Evolutionary conservation across 64 coral and sea anemone species (phyloP), one percentile per base, ranked within the genome.

Genomic region (Pachyseris speciosa): DNA sequence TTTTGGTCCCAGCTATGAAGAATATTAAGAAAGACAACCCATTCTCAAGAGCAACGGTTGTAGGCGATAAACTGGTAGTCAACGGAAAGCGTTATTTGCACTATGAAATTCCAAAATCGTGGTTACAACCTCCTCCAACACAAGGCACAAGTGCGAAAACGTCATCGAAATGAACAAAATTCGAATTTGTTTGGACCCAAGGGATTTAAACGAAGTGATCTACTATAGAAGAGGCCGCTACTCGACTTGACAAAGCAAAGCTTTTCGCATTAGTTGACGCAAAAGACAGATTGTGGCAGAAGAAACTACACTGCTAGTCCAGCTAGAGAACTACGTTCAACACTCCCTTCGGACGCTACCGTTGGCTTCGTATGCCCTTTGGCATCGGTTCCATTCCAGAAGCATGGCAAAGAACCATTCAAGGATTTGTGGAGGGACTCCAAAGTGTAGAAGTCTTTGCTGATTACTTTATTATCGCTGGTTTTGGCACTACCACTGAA

Each of bases 371-470:
- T 8, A 74, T 74, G 41, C 40, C 41, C 36, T 48, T 74, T 74
- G 40, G 20, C 41, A 74, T 74, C 38, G 48, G 38, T 48, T 74
- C 42, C 22, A 41, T 41, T 41, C 39, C 39, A 45, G 41, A 27
- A 10, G 71, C 28, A 67, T 67, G 64, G 64, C 69, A 73, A 73
- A 37, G 41, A 38, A 73, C 33, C 69, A 36, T 73, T 2, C 69
- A 73, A 25, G 2, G 25, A 42, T 77, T 49, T 1, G 73, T 77
- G 1, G 73, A 77, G 36, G 19, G 37, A 17, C 49, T 77, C 9
- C n/a, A 74, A 49, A 40, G 73, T 45, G 73, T 77, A 26, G 28
- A 77, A 77, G 73, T 77, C 11, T n/a, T 77, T n/a, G 73, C 73
- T 16, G 73, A 77, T 45, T 38, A 77, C 38, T 77, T 77, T 52